Evolutionary conservation across 2,113 vertebrate genomes (phyloP), one percentile per base, ranked within the genome.

Genomic region (Hippocampus mohnikei): DNA sequence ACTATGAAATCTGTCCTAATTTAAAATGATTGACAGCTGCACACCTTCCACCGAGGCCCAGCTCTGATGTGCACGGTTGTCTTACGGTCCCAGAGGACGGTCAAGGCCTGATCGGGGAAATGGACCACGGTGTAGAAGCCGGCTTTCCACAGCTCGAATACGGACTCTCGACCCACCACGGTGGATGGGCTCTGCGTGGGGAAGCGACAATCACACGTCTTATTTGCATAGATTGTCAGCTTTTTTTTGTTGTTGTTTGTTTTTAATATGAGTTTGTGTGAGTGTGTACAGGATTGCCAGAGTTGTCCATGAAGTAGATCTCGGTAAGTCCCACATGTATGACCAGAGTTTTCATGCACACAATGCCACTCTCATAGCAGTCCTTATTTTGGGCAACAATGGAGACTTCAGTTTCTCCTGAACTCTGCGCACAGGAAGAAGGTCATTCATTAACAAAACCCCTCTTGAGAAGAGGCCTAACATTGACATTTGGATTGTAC

Each of bases 331-430:
- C 95, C 89, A 96, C 89, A 65, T 96, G 94, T 87, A 99, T 94
- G 74, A 96, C 92, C 87, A 98, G 87, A 85, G 93, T 93, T 92
- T 97, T 99, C 50, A 96, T 97, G 78, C 97, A 99, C 81, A 99
- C 93, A 82, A 99, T 99, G 71, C 96, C 95, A 21, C 96, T 98
- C 87, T 98, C 96, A 88, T 97, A 99, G 88, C 96, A 98, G 88
- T 96, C 97, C 86, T 95, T 97, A 88, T 99, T 99, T 88, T 98
- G 95, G 67, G 95, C 88, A 77, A 96, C 94, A 87, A 99, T 90
- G 83, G 95, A 96, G 79, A 98, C 82, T 81, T 96, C 96, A 29
- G 91, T 91, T 72, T 94, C 93, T 84, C 94, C 94, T 72, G 85
- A 81, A 85, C 95, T 95, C 96, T 98, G 90, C 70, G 92, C 71